Evolutionary conservation across 2,888 invertebrate genomes (phyloP), one percentile per base, ranked within the genome.

Genomic region (Clusia tigrina): DNA sequence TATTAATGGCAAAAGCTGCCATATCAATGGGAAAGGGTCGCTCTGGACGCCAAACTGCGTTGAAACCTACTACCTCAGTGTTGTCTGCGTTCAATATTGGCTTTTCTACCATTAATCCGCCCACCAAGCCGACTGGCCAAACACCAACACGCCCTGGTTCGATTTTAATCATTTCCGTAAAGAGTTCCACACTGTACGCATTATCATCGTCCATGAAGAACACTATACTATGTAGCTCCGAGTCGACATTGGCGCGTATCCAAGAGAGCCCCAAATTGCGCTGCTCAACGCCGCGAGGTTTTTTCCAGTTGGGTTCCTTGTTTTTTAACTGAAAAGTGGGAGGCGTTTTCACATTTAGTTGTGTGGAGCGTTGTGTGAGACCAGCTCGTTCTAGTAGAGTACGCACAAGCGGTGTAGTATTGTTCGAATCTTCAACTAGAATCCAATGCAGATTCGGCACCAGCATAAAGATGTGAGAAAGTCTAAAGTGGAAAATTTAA

Each of bases 121-220:
- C 99, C 0, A 97, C 98, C 2, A 99, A 87, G 2, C 97, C 99
- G 0, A 99, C 98, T 0, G 95, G 95, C 95, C 95, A 95, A 0
- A 96, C 93, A 2, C 96, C 95, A 1, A 96, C 96, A 26, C 71
- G 78, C 0, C 79, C 80, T 70, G 87, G 88, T 70, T 89, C 87
- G 1, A 96, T 90, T 80, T 89, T 89, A 20, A 90, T 85, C 88
- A 95, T 94, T 88, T 97, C 96, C 63, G 91, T 89, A 85, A 98
- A 98, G 12, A 98, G 82, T 81, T 94, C 91, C 25, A 95, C 82
- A 54, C 92, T 89, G 79, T 98, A 98, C 0, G 96, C 91, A 81
- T 98, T 98, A 79, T 98, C 98, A 82, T 98, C 98, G 78, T 98
- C 98, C 86, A 96, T 96, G 82, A 98, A 98, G 83, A 92, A 98